Percentiles rank a stretch among this genome's conserved stretches.
These are phyloP conservation scores for Brachionus rubens DNA, from an alignment of 1,140 invertebrate genomes.

Conservation along the genomic window DNA sequence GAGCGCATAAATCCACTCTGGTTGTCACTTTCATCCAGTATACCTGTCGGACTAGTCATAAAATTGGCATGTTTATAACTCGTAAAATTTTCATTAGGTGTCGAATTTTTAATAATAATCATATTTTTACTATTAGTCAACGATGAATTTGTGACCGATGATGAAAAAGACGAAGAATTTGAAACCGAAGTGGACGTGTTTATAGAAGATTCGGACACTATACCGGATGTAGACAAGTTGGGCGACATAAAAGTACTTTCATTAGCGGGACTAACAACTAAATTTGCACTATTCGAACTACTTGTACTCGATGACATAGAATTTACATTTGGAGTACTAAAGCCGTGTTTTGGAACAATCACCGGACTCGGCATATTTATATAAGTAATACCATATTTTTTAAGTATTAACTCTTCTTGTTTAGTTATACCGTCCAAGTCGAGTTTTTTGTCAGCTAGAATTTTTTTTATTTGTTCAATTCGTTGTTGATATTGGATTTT, in stretches of 20 bases:
- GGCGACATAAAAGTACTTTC: not conserved
- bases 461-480: conserved; percentile 24
- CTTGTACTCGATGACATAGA: not conserved
- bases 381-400: conserved; percentile 4
- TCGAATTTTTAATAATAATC: conserved; percentile 25
- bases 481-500: conserved; percentile 36
- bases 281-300: conserved; percentile 1
- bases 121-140: conserved; percentile 18
- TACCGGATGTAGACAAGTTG: not conserved
- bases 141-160: not conserved
- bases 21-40: not conserved
- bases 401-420: not conserved
- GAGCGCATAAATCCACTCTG: not conserved
- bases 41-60: not conserved
- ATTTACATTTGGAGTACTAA: not conserved
- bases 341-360: not conserved
- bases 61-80: not conserved
- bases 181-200: conserved; percentile 11
- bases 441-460: conserved; percentile 19
- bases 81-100: not conserved
- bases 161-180: conserved; percentile 25
- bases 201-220: not conserved
- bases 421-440: not conserved
- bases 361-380: conserved; percentile 9
- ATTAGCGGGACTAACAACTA: not conserved